Base-by-base conservation (phyloP, 2,888 invertebrate species). In the Drosophila lutescens region DNA sequence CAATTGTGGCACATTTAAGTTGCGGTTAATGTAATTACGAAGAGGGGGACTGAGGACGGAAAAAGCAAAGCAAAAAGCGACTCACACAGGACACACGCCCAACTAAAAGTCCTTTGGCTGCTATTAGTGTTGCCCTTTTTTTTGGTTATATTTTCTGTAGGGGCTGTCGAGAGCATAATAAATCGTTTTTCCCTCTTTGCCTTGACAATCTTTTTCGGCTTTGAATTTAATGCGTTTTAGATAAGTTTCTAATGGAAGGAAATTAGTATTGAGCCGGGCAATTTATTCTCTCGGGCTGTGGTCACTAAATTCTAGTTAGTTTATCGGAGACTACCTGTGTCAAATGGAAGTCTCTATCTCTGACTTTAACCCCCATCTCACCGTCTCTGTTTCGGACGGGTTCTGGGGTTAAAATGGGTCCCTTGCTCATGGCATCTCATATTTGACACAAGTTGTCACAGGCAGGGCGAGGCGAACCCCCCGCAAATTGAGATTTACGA, bases 1-100 rank as follows among this genome's bases (percentile, higher is more conserved):
- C 76, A 78, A 80, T 75, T 80, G 78, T 59, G 80, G 66, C 67
- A 65, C 71, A 75, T 81, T 84, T 68, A 61, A 53, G 71, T 71
- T 71, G 84, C 69, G 74, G 58, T 50, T 63, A 74, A 73, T 69
- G 65, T 72, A 79, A 76, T 86, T 71, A 81, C 78, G 57, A 50
- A 81, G 68, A 81, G 68, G 71, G 74, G 72, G 67, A 9, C 30
- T 32, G 10, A 7, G n/a, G 13, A 59, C 70, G 26, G 53, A 61
- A 43, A 74, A 56, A 40, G 69, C 69, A 49, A 47, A 51, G 55
- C 69, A 57, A 73, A 68, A 81, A 34, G 51, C 77, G 61, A 68
- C 77, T 74, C 63, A 53, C 32, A 34, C 17, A 34, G 49, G 47
- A 47, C 44, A 82, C 60, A 57, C 55, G 63, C 61, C 46, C 57